phyloP scores from a whole-genome alignment of 1,140 invertebrate genomes.

The Ips typographus region DNA sequence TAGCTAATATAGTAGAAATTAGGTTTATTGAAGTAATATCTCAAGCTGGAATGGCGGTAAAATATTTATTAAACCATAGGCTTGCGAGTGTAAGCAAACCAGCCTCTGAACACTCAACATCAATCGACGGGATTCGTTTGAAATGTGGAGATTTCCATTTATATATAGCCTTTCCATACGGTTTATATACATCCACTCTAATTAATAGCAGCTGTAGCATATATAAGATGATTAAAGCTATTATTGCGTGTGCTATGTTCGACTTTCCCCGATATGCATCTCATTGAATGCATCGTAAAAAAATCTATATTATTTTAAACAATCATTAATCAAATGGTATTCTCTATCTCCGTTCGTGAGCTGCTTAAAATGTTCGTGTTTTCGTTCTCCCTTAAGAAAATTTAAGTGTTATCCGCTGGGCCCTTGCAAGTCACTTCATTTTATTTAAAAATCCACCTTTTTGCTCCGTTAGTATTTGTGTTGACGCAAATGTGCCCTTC shows the following conservation, averaged over 20 bases:
- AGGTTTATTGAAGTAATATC: conserved; percentile 24
- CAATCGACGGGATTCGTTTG: conserved; percentile 50
- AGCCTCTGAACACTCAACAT: conserved; percentile 44
- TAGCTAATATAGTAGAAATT: conserved; percentile 1
- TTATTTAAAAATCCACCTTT: conserved; percentile 23
- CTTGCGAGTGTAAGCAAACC: conserved; percentile 28
- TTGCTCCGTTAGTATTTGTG: conserved; percentile 16
- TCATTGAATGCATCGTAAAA: not conserved
- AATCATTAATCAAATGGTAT: conserved; percentile 30
- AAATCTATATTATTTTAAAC: conserved; percentile 4
- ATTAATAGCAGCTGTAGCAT: conserved; percentile 48
- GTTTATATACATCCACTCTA: conserved; percentile 49
- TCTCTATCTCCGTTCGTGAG: conserved; percentile 11
- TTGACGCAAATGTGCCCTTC: conserved; percentile 19
- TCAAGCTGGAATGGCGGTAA: conserved; percentile 17
- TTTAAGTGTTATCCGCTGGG: conserved; percentile 26
- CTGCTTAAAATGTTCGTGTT: conserved; percentile 29
- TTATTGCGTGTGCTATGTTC: conserved; percentile 39
- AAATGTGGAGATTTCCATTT: conserved; percentile 46
- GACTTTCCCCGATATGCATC: not conserved
- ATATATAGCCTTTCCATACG: conserved; percentile 43
- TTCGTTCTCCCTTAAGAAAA: conserved; percentile 16
- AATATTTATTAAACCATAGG: conserved; percentile 36
- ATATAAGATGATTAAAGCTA: conserved; percentile 46
- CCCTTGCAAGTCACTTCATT: conserved; percentile 27